Evolutionary conservation across 2,888 invertebrate species (phyloP), one percentile per base, ranked within the genome.

Genomic region (Dynastes tityus): DNA sequence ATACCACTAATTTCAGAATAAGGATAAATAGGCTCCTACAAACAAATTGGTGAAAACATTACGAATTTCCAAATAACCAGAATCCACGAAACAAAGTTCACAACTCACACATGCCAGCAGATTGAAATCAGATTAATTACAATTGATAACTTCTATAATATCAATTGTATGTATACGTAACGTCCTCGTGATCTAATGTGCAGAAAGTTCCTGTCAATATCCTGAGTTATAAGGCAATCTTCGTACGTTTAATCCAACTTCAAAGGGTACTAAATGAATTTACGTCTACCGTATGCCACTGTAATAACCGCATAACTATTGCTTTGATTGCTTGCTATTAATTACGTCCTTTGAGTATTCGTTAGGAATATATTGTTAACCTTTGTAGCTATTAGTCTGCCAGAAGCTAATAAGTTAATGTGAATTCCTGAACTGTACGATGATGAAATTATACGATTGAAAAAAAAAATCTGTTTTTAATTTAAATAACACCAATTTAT

Each of bases 241-340:
- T 65, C 65, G 13, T 0, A 5, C 40, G 40, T 65, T 16, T 65
- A 65, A 65, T 40, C 65, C 65, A 13, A 32, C 65, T 65, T 65
- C 65, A 65, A 65, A 40, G 65, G 32, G 16, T 16, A 37, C 16
- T 65, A 65, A 40, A 40, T 40, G 5, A 65, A 65, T 40, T 65
- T 40, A 16, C 37, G 40, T 32, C 9, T 63, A 29, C 63, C 13
- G 32, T 32, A 63, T 63, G 2, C 29, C 63, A 32, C 13, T 32
- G 13, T n/a, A 63, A 9, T 6, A 8, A 3, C 8, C 63, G 3
- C 27, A 61, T 27, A 63, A 32, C 32, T 63, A 63, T 63, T 63
- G 58, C 27, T 55, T 55, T 55, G 13, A 1, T 55, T 16, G 22
- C 16, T 58, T 27, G n/a, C 58, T 8, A 58, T 58, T 58, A 58